Percentiles rank a stretch among this genome's conserved stretches.
Conservation (phyloP, 2,797 vertebrate species). For the Etheostoma perlongum region DNA sequence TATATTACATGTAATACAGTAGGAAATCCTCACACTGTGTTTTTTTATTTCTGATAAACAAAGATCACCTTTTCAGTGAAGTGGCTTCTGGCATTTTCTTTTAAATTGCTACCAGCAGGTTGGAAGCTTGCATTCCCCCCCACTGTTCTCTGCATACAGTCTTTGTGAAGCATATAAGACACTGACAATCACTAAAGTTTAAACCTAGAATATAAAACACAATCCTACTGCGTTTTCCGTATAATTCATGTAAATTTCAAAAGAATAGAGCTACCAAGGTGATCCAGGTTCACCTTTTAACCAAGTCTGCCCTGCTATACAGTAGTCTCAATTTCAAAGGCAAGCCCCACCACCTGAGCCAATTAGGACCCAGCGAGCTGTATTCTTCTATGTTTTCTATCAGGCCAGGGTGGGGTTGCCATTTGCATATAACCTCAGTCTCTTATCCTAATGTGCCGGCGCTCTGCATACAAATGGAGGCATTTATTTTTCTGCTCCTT, state of each 20-base stretch:
- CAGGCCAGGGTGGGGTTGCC: slow-evolving; percentile 73
- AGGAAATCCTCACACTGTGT: not conserved
- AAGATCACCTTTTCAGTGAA: not conserved
- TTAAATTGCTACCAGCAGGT: slow-evolving; percentile 1
- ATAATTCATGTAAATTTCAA: slow-evolving; percentile 72
- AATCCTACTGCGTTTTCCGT: slow-evolving; percentile 34
- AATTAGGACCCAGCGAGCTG: slow-evolving; percentile 76
- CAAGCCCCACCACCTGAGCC: slow-evolving; percentile 83
- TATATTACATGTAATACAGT: not conserved
- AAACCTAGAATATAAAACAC: slow-evolving; percentile 35
- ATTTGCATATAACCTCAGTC: slow-evolving; percentile 88
- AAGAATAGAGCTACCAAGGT: slow-evolving; percentile 41
- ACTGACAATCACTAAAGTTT: not conserved
- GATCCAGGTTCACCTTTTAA: slow-evolving; percentile 77
- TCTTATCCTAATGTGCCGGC: slow-evolving; percentile 81
- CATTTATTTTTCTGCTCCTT: slow-evolving; percentile 82
- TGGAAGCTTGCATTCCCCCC: not conserved
- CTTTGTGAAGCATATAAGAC: slow-evolving; percentile 2
- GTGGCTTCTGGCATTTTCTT: not conserved
- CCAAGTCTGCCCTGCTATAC: slow-evolving; percentile 73
- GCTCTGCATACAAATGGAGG: slow-evolving; percentile 87
- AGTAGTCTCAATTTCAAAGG: slow-evolving; percentile 86
- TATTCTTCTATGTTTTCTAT: slow-evolving; percentile 72
- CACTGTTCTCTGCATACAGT: not conserved
- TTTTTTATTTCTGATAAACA: not conserved